Conservation (phyloP, 2,888 invertebrate genomes). For the Agrypnus murinus region DNA sequence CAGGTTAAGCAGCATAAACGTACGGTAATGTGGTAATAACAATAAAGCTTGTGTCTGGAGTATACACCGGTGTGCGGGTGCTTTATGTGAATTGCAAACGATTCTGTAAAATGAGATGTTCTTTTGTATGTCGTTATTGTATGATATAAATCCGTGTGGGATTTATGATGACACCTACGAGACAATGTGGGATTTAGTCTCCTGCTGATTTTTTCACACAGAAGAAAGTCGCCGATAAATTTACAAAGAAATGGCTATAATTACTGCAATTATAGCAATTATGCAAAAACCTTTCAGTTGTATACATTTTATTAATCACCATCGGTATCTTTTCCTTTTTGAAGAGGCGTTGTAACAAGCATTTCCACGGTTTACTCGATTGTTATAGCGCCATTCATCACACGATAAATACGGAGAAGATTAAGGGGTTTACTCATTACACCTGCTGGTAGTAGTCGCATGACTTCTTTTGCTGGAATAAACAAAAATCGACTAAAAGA, state of each 20-base stretch:
- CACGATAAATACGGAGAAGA: slow-evolving; percentile 16
- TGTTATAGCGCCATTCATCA: slow-evolving; percentile 27
- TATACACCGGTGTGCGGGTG: slow-evolving; percentile 39
- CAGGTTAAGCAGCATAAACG: slow-evolving; percentile 36
- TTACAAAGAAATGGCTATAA: slow-evolving; percentile 25
- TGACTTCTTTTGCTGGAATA: no score
- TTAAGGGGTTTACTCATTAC: slow-evolving; percentile 12
- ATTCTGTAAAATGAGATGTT: slow-evolving; percentile 42
- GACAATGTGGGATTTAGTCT: slow-evolving; percentile 5
- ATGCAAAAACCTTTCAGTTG: slow-evolving; percentile 23
- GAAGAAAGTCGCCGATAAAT: slow-evolving; percentile 5
- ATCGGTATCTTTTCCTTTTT: slow-evolving; percentile 15
- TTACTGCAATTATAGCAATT: slow-evolving; percentile 35
- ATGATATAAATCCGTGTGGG: slow-evolving; percentile 36
- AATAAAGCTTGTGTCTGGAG: slow-evolving; percentile 37
- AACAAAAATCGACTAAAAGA: no score
- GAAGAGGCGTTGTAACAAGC: slow-evolving; percentile 33
- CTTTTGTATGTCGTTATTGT: slow-evolving; percentile 35
- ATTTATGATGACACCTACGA: slow-evolving; percentile 26
- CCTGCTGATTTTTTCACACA: slow-evolving; percentile 7
- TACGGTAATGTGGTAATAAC: slow-evolving; percentile 35
- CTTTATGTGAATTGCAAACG: slow-evolving; percentile 35
- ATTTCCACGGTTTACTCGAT: slow-evolving; percentile 17
- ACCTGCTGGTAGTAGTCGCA: background rate
- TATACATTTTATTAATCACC: slow-evolving; percentile 19